Base-by-base conservation (phyloP, 2,113 vertebrate species). In the Artemisiospiza belli region DNA sequence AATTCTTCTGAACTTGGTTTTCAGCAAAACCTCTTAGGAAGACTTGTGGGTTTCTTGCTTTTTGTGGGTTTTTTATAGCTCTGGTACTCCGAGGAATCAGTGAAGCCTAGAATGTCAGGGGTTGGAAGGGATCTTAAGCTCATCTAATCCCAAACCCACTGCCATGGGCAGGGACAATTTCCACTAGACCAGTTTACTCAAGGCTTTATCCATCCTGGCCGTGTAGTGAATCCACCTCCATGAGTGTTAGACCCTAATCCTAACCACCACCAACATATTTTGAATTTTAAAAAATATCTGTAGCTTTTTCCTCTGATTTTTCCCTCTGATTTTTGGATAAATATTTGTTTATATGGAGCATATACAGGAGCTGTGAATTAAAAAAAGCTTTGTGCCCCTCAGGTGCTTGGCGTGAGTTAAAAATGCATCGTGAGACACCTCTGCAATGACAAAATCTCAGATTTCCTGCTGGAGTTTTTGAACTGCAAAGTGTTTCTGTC, bases 361-460 rank as follows among this genome's bases (percentile, higher is more conserved):
- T 44, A 4, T 1, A 5, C 20, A 51, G 64, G 23, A 41, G 4
- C 68, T 89, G 46, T 30, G 58, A 46, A 58, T 68, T 30, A 22
- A n/a, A 52, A 84, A 7, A 24, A n/a, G 21, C 25, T 68, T 51
- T 64, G 15, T 79, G 31, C 31, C 35, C 3, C 1, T 0, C 19
- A 13, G 23, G 68, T 81, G 46, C 31, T 25, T 2, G 7, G 23
- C 33, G 7, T 0, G 0, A 74, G 47, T 80, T 90, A 70, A 74
- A 83, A 86, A 14, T 20, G 12, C 7, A 11, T 55, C 0, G 0
- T 0, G 4, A 63, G 55, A 27, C 23, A 24, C 23, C 19, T 74
- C 31, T 47, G 0, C 28, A 10, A 2, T 3, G 27, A 41, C 41
- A 41, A 52, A 66, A 51, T 9, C 11, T 81, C 39, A 2, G 9